phyloP scores from a whole-genome alignment of 2,888 invertebrate genomes.

The Agrotis exclamationis region DNA sequence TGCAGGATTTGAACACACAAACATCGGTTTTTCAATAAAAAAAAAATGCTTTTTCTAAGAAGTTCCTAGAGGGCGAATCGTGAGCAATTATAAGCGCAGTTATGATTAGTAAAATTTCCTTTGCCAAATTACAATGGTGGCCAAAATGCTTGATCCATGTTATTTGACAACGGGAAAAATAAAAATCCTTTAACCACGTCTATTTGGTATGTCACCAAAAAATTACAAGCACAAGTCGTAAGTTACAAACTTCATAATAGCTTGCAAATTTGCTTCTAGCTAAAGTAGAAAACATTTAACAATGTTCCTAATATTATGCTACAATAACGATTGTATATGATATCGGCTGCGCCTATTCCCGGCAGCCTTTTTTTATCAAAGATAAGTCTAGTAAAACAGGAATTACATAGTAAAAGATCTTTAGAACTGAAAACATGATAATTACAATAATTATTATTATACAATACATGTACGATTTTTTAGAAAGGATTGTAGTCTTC shows the following conservation, averaged over 20 bases:
- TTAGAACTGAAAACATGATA: constrained; percentile 46
- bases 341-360: constrained; percentile 48
- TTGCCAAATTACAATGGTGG: constrained; percentile 13
- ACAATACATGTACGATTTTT: constrained; percentile 32
- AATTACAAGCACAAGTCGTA: constrained; percentile 39
- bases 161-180: background rate
- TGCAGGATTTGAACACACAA: constrained; percentile 29
- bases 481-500: constrained; percentile 38
- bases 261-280: constrained; percentile 67
- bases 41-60: constrained; percentile 32
- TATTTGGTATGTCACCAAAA: constrained; percentile 33
- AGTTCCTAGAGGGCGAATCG: constrained; percentile 43
- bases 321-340: constrained; percentile 69
- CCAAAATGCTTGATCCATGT: constrained; percentile 19
- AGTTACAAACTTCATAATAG: constrained; percentile 50
- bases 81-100: constrained; percentile 53
- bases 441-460: constrained; percentile 41
- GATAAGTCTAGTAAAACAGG: constrained; percentile 56
- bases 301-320: constrained; percentile 74
- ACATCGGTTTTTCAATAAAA: constrained; percentile 18
- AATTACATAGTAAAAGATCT: constrained; percentile 46
- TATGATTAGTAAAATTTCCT: constrained; percentile 26
- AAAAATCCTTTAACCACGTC: constrained; percentile 26
- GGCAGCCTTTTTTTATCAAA: constrained; percentile 65
- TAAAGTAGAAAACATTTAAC: constrained; percentile 80